phyloP scores from a whole-genome alignment of 1,140 invertebrate species.

The Papilio dardanus region DNA sequence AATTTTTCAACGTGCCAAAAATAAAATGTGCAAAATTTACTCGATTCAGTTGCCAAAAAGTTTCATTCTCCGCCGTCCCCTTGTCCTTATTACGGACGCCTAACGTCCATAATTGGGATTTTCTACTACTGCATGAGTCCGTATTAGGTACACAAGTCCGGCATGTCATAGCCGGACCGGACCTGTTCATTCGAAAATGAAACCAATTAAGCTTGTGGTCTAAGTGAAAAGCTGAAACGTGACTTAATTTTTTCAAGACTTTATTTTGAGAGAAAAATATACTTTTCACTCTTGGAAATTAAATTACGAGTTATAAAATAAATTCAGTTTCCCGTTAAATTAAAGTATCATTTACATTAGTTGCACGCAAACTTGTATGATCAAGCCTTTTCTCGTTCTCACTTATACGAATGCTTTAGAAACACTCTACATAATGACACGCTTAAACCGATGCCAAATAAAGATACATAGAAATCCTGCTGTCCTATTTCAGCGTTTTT shows the following conservation, averaged over 20 bases:
- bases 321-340: not conserved
- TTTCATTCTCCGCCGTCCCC: not conserved
- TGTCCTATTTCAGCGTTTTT: too few relatives aligned
- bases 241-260: conserved; percentile 21
- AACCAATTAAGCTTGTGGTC: conserved; percentile 75
- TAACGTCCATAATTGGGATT: conserved; percentile 56
- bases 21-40: conserved; percentile 39
- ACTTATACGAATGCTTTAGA: too few relatives aligned
- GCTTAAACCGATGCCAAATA: too few relatives aligned
- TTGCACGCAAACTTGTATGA: too few relatives aligned
- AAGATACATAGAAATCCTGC: too few relatives aligned
- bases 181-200: conserved; percentile 79
- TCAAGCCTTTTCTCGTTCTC: too few relatives aligned
- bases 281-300: not conserved
- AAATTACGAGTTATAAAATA: not conserved
- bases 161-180: conserved; percentile 63
- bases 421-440: too few relatives aligned
- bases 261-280: not conserved
- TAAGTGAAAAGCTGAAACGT: conserved; percentile 48
- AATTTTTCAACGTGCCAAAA: conserved; percentile 35
- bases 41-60: conserved; percentile 45
- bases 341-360: too few relatives aligned
- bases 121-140: conserved; percentile 39
- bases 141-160: conserved; percentile 62
- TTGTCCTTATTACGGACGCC: conserved; percentile 47